Evolutionary conservation across 1,140 invertebrate genomes (phyloP).

Genomic region (Macrocentrus cingulum): DNA sequence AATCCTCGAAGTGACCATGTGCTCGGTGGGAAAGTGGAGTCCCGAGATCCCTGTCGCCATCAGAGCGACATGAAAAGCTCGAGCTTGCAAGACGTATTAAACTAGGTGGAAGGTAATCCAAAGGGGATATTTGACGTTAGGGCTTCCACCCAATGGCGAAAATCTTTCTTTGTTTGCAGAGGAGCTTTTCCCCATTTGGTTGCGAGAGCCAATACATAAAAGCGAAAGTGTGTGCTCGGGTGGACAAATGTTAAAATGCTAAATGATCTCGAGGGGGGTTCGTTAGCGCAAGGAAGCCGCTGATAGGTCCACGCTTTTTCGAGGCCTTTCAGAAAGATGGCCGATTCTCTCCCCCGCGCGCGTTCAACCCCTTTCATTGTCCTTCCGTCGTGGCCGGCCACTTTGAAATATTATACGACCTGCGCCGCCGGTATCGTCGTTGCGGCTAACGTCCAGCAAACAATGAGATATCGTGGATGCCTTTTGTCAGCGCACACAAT

Average conservation of each 20-base stretch:
- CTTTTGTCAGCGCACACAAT: constrained; percentile 34
- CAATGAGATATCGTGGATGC: constrained; percentile 35
- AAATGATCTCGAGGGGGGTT: constrained; percentile 37
- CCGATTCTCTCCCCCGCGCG: constrained; percentile 31
- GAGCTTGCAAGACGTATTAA: constrained; percentile 32
- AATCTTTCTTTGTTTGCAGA: constrained; percentile 45
- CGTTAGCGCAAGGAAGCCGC: constrained; percentile 30
- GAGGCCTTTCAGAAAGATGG: constrained; percentile 46
- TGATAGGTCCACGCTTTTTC: constrained; percentile 39
- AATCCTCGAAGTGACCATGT: constrained; percentile 32
- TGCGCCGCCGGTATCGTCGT: constrained; percentile 39
- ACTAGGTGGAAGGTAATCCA: constrained; percentile 35
- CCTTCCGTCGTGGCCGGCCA: constrained; percentile 29
- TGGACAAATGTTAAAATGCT: constrained; percentile 35
- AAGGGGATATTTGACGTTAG: constrained; percentile 28
- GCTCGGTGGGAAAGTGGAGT: not conserved
- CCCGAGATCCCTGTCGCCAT: not conserved
- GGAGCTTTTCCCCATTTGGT: constrained; percentile 33
- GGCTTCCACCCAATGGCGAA: constrained; percentile 33
- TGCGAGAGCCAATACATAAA: not conserved
- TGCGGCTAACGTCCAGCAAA: constrained; percentile 35
- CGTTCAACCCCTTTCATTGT: constrained; percentile 22
- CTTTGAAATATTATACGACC: constrained; percentile 51
- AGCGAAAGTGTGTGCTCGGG: constrained; percentile 27
- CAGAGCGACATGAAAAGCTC: constrained; percentile 7